phyloP scores from a whole-genome alignment of 1,140 invertebrate species.

The Leptinotarsa texana region DNA sequence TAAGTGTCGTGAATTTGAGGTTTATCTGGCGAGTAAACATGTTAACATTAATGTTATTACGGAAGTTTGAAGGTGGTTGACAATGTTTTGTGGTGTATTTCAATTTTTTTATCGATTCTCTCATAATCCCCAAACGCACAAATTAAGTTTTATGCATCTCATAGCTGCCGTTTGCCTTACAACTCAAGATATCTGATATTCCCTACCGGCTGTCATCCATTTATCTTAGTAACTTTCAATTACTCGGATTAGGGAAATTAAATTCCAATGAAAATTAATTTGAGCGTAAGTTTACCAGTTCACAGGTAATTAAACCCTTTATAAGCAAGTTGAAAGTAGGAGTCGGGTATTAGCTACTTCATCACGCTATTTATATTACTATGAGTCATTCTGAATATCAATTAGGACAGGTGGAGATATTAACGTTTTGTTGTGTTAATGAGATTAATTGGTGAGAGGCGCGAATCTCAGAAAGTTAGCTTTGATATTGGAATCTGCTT shows the following conservation, averaged over 20 bases:
- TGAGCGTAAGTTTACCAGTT: constrained; percentile 8
- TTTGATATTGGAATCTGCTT: neutral
- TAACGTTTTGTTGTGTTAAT: neutral
- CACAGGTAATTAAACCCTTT: constrained; percentile 19
- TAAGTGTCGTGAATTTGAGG: too few relatives aligned
- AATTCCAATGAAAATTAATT: constrained; percentile 30
- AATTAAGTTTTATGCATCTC: too few relatives aligned
- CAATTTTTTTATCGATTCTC: too few relatives aligned
- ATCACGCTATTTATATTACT: constrained; percentile 14
- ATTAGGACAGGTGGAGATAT: neutral
- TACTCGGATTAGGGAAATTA: constrained; percentile 24
- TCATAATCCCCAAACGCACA: too few relatives aligned
- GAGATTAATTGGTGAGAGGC: neutral
- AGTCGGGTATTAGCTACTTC: constrained; percentile 4
- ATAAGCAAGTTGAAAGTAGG: constrained; percentile 17
- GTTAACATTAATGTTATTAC: too few relatives aligned
- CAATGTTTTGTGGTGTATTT: too few relatives aligned
- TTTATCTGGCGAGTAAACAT: too few relatives aligned
- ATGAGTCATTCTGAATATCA: neutral
- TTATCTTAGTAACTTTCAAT: constrained; percentile 27
- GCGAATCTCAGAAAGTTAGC: neutral
- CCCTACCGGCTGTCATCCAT: constrained; percentile 5
- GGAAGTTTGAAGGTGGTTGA: too few relatives aligned
- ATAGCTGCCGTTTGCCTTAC: neutral
- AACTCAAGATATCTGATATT: neutral